phyloP scores from a whole-genome alignment of 2,888 invertebrate species.

The Capitulum mitella region DNA sequence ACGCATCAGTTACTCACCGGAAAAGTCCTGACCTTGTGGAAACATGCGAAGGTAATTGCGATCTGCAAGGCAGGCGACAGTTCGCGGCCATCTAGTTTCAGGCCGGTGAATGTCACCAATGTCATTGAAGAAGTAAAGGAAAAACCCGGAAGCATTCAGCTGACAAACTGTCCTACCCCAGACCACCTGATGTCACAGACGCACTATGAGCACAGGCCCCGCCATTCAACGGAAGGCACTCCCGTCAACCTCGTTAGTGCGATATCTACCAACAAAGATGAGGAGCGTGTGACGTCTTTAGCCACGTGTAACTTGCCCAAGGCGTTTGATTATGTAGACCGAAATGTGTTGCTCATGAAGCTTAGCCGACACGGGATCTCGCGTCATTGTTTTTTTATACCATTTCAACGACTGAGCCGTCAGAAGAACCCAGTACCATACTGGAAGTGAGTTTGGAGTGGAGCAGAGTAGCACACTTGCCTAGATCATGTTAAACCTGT shows the following conservation, averaged over 20 bases:
- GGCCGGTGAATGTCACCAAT: background rate
- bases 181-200: background rate
- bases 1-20: background rate
- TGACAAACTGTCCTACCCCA: background rate
- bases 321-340: background rate
- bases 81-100: background rate
- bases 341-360: background rate
- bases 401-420: background rate
- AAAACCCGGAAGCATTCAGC: background rate
- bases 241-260: background rate
- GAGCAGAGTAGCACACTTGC: no score
- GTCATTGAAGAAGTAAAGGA: background rate
- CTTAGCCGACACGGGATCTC: background rate
- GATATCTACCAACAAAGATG: background rate
- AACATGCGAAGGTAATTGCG: background rate
- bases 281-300: background rate
- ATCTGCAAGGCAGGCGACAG: background rate
- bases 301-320: background rate
- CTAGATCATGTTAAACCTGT: background rate
- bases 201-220: background rate
- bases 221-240: background rate
- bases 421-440: background rate
- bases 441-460: background rate
- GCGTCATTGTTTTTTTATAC: background rate
- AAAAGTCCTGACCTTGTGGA: background rate